Conservation (phyloP, 2,888 invertebrate genomes). For the Ophion ventricosus region DNA sequence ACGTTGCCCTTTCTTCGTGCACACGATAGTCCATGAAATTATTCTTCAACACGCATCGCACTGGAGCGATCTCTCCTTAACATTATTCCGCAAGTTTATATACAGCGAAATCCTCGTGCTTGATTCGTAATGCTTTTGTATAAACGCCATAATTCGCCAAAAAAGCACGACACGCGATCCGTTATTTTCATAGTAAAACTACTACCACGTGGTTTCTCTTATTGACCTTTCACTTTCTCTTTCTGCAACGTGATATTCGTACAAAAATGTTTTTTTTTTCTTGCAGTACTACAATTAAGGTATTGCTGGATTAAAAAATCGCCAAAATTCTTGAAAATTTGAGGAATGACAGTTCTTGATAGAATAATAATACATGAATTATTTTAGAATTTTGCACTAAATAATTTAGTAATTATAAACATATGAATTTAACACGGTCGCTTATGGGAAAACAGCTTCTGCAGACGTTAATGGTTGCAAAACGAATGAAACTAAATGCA, state of each 20-base stretch:
- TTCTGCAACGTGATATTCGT: neutral
- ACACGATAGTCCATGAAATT: neutral
- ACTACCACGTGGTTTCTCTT: neutral
- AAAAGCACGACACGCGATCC: neutral
- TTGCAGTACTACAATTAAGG: neutral
- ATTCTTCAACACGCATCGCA: neutral
- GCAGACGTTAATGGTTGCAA: too few relatives aligned
- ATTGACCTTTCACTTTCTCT: neutral
- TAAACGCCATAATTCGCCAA: neutral
- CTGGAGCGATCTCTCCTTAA: slow-evolving; percentile 5
- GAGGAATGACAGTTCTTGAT: too few relatives aligned
- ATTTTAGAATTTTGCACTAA: too few relatives aligned
- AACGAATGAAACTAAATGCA: too few relatives aligned
- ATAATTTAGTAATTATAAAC: too few relatives aligned
- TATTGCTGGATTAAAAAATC: too few relatives aligned
- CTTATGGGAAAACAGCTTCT: too few relatives aligned
- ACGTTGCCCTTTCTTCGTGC: neutral
- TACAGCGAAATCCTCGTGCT: neutral
- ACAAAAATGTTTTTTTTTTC: neutral
- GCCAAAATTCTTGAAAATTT: too few relatives aligned
- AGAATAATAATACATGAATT: too few relatives aligned
- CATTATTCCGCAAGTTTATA: neutral
- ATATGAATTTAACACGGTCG: too few relatives aligned
- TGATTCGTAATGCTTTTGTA: neutral
- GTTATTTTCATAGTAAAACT: neutral